Evolutionary conservation across 2,113 vertebrate species (phyloP).

Genomic region (Notothenia rossii): DNA sequence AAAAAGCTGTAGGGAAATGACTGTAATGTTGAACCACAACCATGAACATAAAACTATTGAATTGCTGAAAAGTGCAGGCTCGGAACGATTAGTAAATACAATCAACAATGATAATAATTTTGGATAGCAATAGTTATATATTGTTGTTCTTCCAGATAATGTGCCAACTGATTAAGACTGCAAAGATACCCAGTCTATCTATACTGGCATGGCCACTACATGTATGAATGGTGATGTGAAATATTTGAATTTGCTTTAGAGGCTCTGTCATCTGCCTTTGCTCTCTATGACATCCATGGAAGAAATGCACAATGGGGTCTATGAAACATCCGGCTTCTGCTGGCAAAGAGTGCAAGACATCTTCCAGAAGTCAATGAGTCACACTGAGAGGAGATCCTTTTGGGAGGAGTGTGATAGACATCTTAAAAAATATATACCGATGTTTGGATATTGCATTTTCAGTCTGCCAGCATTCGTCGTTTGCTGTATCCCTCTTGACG

Average conservation of each 20-base stretch:
- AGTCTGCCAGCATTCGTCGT: not conserved
- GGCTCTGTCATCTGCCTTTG: slow-evolving; percentile 62
- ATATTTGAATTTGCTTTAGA: slow-evolving; percentile 54
- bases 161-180: slow-evolving; percentile 4
- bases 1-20: not conserved
- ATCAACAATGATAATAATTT: not conserved
- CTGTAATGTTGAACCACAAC: not conserved
- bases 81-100: not conserved
- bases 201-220: slow-evolving; percentile 19
- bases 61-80: slow-evolving; percentile 6
- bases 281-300: slow-evolving; percentile 73
- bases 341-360: slow-evolving; percentile 74
- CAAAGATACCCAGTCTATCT: not conserved
- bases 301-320: slow-evolving; percentile 74
- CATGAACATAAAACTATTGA: not conserved
- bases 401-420: slow-evolving; percentile 54
- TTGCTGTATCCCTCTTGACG: too few relatives aligned
- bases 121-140: not conserved
- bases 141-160: not conserved
- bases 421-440: slow-evolving; percentile 34
- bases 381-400: slow-evolving; percentile 67
- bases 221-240: slow-evolving; percentile 45
- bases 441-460: slow-evolving; percentile 10
- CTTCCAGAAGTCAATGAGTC: slow-evolving; percentile 72
- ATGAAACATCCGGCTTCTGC: slow-evolving; percentile 82